Conservation (phyloP, 1,140 invertebrate species). For the Neomicropteryx cornuta region DNA sequence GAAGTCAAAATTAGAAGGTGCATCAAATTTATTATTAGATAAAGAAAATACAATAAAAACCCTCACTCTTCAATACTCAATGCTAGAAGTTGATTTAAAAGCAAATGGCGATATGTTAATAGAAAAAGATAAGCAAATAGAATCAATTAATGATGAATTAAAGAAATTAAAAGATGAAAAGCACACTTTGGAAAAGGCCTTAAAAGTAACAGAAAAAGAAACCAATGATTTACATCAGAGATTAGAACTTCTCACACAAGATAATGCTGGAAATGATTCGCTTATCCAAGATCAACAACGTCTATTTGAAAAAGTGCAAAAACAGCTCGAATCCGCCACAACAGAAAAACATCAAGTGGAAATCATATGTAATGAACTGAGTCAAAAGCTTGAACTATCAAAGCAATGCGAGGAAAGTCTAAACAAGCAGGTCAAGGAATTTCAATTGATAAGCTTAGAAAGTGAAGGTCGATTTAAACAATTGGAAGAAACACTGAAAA, state of each 20-base stretch:
- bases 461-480: background rate
- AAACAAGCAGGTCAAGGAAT: background rate
- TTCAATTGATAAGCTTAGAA: background rate
- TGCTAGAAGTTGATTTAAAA: constrained; percentile 35
- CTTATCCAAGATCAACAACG: constrained; percentile 27
- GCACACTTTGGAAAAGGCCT: constrained; percentile 32
- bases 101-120: constrained; percentile 31
- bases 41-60: constrained; percentile 35
- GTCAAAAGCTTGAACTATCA: constrained; percentile 1
- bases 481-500: background rate
- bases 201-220: constrained; percentile 25
- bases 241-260: constrained; percentile 28
- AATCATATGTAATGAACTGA: too few relatives aligned
- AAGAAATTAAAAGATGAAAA: constrained; percentile 35
- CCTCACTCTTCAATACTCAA: constrained; percentile 31
- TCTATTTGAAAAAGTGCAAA: constrained; percentile 26
- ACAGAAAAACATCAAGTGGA: too few relatives aligned
- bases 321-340: constrained; percentile 17
- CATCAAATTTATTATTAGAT: constrained; percentile 25
- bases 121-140: constrained; percentile 40
- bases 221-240: constrained; percentile 27
- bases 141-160: constrained; percentile 38
- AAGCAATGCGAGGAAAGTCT: constrained; percentile 2
- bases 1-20: constrained; percentile 20
- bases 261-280: constrained; percentile 30